Base-by-base conservation (phyloP, 2,888 invertebrate genomes). In the Drymonia ruficornis region DNA sequence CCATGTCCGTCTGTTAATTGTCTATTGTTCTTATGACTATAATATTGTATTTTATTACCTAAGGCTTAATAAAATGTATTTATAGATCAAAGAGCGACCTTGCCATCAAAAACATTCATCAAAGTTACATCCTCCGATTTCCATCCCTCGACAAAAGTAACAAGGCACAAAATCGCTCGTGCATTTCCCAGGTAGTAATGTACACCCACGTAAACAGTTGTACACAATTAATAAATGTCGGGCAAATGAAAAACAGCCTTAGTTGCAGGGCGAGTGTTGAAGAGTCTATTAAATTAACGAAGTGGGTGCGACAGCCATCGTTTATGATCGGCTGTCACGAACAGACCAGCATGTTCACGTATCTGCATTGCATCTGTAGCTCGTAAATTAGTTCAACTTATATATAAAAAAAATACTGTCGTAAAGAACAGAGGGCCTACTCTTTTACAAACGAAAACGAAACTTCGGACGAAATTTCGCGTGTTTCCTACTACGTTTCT, bases 241-340 rank as follows among this genome's bases (percentile, higher is more conserved):
- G 46, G 2, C 15, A 28, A 65, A 60, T 65, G 63, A 71, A 70
- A 73, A 71, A 67, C 61, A 65, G 61, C 64, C 59, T 61, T 74
- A 74, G 76, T 75, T 72, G 69, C 60, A 60, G 56, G 60, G 59
- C 54, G 65, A 65, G 65, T 63, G 62, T 62, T 52, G 55, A 53
- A 65, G 61, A 59, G 49, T 50, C 52, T 66, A 73, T 72, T 70
- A 64, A 61, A 36, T 49, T 61, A 72, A 70, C 61, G 62, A 72
- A 75, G 63, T 74, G 57, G 72, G 74, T 60, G 69, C 68, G 74
- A 63, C 65, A 59, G 36, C 44, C 49, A 50, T 43, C 43, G 47
- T 65, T 79, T 72, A 79, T 52, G 59, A 64, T 61, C 56, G 52
- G 45, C 52, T 56, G 71, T 66, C 80, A 80, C 73, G 78, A 72